Percentiles rank a stretch among this genome's conserved stretches.
Evolutionary conservation across 2,797 vertebrate genomes (phyloP).

Genomic region (Alectoris magna): DNA sequence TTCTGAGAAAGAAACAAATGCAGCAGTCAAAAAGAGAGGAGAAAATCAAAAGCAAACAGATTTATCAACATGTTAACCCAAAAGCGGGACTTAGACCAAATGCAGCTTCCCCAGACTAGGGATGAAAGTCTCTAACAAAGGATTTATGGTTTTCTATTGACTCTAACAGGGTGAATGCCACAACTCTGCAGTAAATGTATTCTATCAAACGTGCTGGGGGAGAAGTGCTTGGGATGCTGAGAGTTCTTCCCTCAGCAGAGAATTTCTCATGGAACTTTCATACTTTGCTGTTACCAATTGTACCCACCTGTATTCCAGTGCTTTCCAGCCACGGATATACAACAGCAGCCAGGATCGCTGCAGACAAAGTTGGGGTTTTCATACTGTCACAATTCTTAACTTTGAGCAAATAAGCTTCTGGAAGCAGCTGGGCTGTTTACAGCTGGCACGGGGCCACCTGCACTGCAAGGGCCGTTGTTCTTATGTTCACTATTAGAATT

Average conservation of each 20-base stretch:
- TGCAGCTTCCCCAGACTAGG: background rate
- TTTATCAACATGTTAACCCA: background rate
- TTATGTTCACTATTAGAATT: background rate
- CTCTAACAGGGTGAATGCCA: background rate
- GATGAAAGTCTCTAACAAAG: background rate
- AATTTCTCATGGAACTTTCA: accelerated
- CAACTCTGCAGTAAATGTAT: background rate
- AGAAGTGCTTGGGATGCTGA: background rate
- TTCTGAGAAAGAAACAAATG: conserved; percentile 77
- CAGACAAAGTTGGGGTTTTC: background rate
- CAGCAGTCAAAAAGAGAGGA: conserved; percentile 1
- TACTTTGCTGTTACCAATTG: background rate
- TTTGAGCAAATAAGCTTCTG: conserved; percentile 7
- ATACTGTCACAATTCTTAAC: background rate
- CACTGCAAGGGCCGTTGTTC: background rate
- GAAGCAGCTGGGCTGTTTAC: background rate
- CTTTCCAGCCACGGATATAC: background rate
- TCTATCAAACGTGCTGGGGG: background rate
- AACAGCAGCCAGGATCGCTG: background rate
- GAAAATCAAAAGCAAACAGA: background rate
- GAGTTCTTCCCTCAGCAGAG: background rate
- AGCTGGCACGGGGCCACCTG: background rate
- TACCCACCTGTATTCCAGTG: background rate
- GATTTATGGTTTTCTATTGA: background rate
- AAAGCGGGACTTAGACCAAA: background rate